Base-by-base conservation (phyloP, 1,140 invertebrate species). In the Drosophila truncata region DNA sequence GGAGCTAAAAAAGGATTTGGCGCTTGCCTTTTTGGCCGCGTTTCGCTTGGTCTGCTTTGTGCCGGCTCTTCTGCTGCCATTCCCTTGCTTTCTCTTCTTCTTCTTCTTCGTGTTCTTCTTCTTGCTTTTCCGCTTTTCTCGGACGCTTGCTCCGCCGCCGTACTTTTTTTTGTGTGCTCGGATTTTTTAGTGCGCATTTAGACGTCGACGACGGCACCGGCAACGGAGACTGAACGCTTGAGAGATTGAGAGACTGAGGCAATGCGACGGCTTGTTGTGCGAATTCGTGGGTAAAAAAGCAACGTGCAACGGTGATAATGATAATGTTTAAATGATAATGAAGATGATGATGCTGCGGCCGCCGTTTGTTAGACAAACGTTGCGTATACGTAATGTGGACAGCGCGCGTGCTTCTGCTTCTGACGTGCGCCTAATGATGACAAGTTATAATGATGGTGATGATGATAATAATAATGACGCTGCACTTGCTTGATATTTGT, bases 151-250 rank as follows among this genome's bases (percentile, higher is more conserved):
- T 46, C 23, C 31, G 27, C 27, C 10, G 66, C 62, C 61, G 57
- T 79, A 44, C 49, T 55, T 44, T 70, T 54, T 70, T 54, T 55
- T 55, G 6, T n/a, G 27, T 70, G 31, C 63, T 79, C 67, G 41
- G 35, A 57, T 50, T 75, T 87, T 55, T 87, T 88, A 87, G 84
- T 87, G 80, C 84, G 78, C 84, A 88, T 88, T 87, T 87, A 88
- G 84, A 88, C 83, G 80, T 80, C 80, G 80, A 71, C 74, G 84
- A 88, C 83, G 80, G 78, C 80, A 80, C 63, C 75, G 76, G 67
- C 41, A 62, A 78, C 58, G 66, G 59, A 78, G 72, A 76, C 73
- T 41, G 63, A 64, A 57, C 41, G 64, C 72, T 61, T 55, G 69
- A 52, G 55, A 65, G 39, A 66, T 3, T 20, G 39, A 66, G 63